Evolutionary conservation across 2,888 invertebrate species (phyloP), one percentile per base, ranked within the genome.

Genomic region (Heliconius ethilla): DNA sequence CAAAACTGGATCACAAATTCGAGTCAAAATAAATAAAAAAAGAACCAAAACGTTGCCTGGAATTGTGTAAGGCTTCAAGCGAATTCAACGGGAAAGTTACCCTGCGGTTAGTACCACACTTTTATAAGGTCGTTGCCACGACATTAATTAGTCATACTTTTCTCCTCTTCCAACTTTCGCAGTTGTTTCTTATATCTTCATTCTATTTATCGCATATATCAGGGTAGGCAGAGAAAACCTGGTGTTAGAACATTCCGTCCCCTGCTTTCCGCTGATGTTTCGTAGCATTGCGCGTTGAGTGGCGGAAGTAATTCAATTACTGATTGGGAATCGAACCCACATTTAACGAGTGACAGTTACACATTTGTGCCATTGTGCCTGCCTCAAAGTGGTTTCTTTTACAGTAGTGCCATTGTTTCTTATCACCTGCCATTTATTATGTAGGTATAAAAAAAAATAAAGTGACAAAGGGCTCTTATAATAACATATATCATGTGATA

Each of bases 1-100:
- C 80, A 78, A 81, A 84, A 86, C 80, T 86, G 84, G 84, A 84
- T 81, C 85, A 84, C 81, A 83, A 85, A 83, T 84, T 83, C 83
- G 82, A 79, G 78, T 83, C 81, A 81, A 80, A 83, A 82, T 81
- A 83, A 84, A 84, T 83, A 81, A 81, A 80, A 83, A 82, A 81
- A 83, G 83, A 84, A 83, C 76, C 13, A 75, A 74, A 76, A 72
- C 67, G 72, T 70, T 78, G 82, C 69, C 84, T 78, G 84, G 84
- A 85, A 85, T 85, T 85, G 84, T 85, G 84, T 84, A 84, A 85
- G 83, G 80, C 84, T 85, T 83, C 80, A 78, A 81, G 81, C 78
- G 76, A 82, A 85, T 86, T 85, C 80, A 78, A 78, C 79, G 75
- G 79, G 80, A 79, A 80, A 79, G 75, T 77, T 84, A 82, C 82